These are phyloP conservation scores for Alouatta palliata DNA, from an alignment of 2,113 vertebrate species.

Conservation along the genomic window DNA sequence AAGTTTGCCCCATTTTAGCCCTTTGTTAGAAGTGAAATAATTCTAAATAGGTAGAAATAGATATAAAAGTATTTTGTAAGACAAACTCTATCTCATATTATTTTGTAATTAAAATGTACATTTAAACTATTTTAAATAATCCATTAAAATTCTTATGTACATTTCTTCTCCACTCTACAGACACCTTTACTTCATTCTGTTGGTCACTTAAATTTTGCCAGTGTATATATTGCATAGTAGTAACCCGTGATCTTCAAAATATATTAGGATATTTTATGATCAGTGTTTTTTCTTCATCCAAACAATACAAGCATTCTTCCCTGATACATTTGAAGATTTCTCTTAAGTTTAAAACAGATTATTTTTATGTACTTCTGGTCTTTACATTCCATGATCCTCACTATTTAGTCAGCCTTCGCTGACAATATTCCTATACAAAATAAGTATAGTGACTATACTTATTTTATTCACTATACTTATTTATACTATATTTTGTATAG, in stretches of 20 bases:
- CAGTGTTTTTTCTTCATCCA: not conserved
- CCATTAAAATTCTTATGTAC: not conserved
- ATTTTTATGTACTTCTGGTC: not conserved
- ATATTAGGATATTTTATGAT: not conserved
- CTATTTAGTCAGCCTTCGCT: not conserved
- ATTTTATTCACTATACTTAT: not conserved
- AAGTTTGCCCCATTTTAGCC: not conserved
- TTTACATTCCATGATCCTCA: not conserved
- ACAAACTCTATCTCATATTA: not conserved
- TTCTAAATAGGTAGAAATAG: not conserved
- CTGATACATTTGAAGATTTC: not conserved
- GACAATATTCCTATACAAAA: not conserved
- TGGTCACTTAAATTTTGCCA: not conserved
- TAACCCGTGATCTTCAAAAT: not conserved
- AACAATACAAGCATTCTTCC: not conserved
- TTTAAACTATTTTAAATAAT: not conserved
- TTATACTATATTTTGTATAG: too few relatives aligned
- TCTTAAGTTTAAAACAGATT: not conserved
- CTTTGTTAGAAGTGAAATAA: not conserved
- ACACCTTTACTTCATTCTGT: not conserved
- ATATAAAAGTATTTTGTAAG: not conserved
- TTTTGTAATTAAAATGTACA: not conserved
- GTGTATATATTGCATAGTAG: not conserved
- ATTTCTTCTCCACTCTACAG: not conserved
- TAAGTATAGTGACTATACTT: not conserved